phyloP scores from a whole-genome alignment of 2,888 invertebrate species.

The Caenorhabditis afra region DNA sequence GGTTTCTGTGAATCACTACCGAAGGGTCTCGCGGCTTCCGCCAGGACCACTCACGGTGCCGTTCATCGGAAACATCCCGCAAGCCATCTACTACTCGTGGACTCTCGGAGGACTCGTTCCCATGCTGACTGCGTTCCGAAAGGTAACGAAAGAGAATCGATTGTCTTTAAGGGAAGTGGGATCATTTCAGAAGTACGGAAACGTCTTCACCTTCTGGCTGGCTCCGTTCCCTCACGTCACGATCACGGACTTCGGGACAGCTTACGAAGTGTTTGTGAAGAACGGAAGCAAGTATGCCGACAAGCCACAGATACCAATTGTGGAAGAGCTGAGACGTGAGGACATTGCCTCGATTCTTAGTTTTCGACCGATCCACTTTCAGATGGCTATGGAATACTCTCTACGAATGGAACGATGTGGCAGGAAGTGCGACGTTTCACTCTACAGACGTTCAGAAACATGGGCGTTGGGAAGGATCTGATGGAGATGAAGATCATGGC shows the following conservation, averaged over 20 bases:
- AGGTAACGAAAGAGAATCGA: background rate
- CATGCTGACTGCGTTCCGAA: slow-evolving; percentile 18
- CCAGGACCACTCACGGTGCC: slow-evolving; percentile 9
- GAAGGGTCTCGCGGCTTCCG: background rate
- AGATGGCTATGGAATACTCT: slow-evolving; percentile 6
- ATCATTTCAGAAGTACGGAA: slow-evolving; percentile 20
- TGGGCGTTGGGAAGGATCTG: slow-evolving; percentile 15
- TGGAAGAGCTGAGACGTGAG: background rate
- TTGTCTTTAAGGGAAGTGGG: no score
- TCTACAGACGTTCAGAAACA: slow-evolving; percentile 1
- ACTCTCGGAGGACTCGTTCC: slow-evolving; percentile 20
- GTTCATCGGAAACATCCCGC: slow-evolving; percentile 42
- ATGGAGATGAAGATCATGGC: slow-evolving; percentile 23
- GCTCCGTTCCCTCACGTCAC: slow-evolving; percentile 14
- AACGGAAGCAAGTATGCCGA: slow-evolving; percentile 27
- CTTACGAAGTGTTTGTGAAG: slow-evolving; percentile 20
- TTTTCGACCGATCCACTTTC: background rate
- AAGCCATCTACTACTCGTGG: slow-evolving; percentile 23
- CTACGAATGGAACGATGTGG: slow-evolving; percentile 13
- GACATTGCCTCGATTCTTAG: no score
- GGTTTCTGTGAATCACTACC: background rate
- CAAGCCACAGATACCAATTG: slow-evolving; percentile 7
- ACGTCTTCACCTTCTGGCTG: slow-evolving; percentile 29
- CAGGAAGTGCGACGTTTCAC: slow-evolving; percentile 29
- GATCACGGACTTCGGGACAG: slow-evolving; percentile 4